Conservation (phyloP, 2,888 invertebrate genomes). For the Epinotia brunnichana region DNA sequence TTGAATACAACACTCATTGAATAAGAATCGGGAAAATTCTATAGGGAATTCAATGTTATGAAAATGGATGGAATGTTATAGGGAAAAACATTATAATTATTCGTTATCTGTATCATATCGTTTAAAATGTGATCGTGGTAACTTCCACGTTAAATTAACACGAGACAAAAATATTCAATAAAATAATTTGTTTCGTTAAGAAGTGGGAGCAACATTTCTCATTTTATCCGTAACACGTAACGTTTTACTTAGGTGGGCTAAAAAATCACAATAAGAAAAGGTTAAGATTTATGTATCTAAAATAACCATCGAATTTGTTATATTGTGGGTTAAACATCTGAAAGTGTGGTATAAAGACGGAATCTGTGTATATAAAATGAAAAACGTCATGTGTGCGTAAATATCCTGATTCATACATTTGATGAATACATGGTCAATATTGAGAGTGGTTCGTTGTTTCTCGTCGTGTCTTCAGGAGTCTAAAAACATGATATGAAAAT, state of each 20-base stretch:
- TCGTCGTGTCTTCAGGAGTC: neutral
- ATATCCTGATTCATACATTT: neutral
- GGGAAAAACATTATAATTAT: too few relatives aligned
- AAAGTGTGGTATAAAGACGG: neutral
- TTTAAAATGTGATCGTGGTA: too few relatives aligned
- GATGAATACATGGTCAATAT: neutral
- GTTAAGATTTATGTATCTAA: too few relatives aligned
- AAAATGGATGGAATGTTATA: too few relatives aligned
- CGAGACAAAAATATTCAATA: too few relatives aligned
- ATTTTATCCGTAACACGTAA: neutral
- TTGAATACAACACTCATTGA: neutral
- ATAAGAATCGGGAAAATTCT: too few relatives aligned
- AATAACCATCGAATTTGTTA: too few relatives aligned
- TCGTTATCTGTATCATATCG: too few relatives aligned
- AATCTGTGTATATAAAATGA: neutral
- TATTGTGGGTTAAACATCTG: neutral
- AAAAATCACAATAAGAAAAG: neutral
- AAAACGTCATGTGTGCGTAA: neutral
- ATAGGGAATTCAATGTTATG: too few relatives aligned
- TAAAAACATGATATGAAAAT: conserved; percentile 33
- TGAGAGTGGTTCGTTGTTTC: neutral
- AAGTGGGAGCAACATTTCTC: too few relatives aligned
- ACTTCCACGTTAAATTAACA: too few relatives aligned
- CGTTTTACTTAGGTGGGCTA: neutral
- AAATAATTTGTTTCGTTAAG: too few relatives aligned